Percentiles rank a stretch among this genome's conserved stretches.
Conservation (phyloP, 2,888 invertebrate genomes). For the Drosophila paracracens region DNA sequence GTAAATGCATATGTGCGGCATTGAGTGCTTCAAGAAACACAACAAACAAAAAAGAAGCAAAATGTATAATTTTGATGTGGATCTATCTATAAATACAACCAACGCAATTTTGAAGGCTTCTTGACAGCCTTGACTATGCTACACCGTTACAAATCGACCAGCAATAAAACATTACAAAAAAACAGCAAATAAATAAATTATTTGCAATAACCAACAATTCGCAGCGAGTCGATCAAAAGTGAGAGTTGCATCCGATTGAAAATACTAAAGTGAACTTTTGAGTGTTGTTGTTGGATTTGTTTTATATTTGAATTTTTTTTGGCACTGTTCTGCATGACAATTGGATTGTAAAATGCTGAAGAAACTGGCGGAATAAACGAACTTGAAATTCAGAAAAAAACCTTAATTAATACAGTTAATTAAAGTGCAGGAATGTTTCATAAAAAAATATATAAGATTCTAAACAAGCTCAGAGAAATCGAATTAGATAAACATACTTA, state of each 20-base stretch:
- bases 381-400: constrained; percentile 5
- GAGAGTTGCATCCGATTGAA: constrained; percentile 55
- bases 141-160: constrained; percentile 44
- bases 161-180: constrained; percentile 12
- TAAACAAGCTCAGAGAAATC: not conserved
- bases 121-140: constrained; percentile 46
- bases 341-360: constrained; percentile 30
- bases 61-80: constrained; percentile 14
- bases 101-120: constrained; percentile 66
- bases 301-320: not conserved
- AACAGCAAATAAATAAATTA: constrained; percentile 19
- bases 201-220: constrained; percentile 48
- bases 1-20: constrained; percentile 6
- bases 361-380: constrained; percentile 12
- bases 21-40: constrained; percentile 28
- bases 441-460: not conserved
- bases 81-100: constrained; percentile 5
- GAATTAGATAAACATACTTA: not conserved
- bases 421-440: not conserved
- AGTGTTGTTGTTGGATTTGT: not conserved
- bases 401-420: not conserved
- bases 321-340: constrained; percentile 36
- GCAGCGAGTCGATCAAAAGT: constrained; percentile 41
- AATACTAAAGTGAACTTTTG: constrained; percentile 6
- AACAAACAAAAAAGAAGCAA: not conserved